Evolutionary conservation across 2,888 invertebrate species (phyloP), one percentile per base, ranked within the genome.

Genomic region (Eilema caniola): DNA sequence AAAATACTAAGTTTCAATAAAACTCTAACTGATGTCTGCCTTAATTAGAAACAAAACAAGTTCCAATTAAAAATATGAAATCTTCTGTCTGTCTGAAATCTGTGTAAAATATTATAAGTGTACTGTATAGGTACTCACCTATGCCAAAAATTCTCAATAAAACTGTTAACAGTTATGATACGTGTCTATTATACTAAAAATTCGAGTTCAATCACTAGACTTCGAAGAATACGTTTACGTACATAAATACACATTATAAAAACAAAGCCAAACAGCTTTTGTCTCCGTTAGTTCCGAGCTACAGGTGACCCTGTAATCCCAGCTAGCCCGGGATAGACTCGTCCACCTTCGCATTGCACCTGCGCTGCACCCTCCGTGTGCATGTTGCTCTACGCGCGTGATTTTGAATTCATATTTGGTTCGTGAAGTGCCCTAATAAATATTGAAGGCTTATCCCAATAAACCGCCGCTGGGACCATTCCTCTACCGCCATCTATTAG

Each of bases 281-380:
- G 24, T 25, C n/a, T 4, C 25, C 1, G 20, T 14, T 41, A 61
- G 16, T 3, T 20, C 23, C 23, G 24, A 24, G 66, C 66, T 37
- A 60, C 47, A 60, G 66, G 60, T 60, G 59, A 53, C 33, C 60
- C 23, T 59, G 41, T 16, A 47, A 12, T 20, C 11, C 28, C 28
- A 66, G 47, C 60, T 66, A n/a, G 25, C 28, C 31, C 62, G 47
- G 41, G 67, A 68, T 62, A 7, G 31, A 47, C 65, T 59, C 31
- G 31, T 68, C 67, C 67, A 68, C 5, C n/a, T 56, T 62, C 68
- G 63, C 41, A 16, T 69, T 69, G 63, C 69, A 69, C 69, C 60
- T 69, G 64, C 69, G 47, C 64, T 41, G 41, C n/a, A 25, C 64
- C n/a, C 1, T 28, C 7, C n/a, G 11, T 31, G 31, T 61, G 61